A percentile compares a stretch with the other conserved stretches of the same genome.
phyloP scores from a whole-genome alignment of 2,113 vertebrate genomes.

The Cephalopholis sonnerati region DNA sequence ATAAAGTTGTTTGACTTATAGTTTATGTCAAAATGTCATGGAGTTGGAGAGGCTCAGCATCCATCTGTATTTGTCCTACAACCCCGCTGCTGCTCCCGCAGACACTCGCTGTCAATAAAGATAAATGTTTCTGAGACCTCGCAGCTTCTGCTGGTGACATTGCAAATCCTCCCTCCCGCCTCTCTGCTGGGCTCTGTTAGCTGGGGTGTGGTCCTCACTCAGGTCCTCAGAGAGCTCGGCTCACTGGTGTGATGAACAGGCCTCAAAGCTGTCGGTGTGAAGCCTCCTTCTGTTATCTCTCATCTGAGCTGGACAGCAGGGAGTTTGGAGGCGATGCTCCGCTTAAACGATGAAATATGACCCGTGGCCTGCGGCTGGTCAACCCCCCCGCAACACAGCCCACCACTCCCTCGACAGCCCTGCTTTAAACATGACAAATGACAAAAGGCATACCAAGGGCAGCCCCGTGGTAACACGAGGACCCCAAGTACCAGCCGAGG shows the following conservation, averaged over 20 bases:
- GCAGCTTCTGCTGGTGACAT: neutral
- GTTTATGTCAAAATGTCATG: neutral
- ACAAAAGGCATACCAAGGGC: slow-evolving; percentile 47
- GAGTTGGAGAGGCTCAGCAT: neutral
- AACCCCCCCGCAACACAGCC: neutral
- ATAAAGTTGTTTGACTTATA: neutral
- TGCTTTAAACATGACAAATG: slow-evolving; percentile 66
- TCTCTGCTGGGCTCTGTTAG: neutral
- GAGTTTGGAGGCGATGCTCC: slow-evolving; percentile 1
- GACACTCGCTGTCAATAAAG: slow-evolving; percentile 28
- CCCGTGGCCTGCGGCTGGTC: slow-evolving; percentile 18
- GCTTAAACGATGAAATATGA: slow-evolving; percentile 68
- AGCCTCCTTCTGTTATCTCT: slow-evolving; percentile 33
- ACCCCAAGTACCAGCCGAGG: slow-evolving; percentile 5
- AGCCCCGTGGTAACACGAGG: slow-evolving; percentile 28
- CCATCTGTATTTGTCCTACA: neutral
- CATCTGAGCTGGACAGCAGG: slow-evolving; percentile 34
- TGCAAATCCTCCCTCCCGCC: neutral
- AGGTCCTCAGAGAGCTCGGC: slow-evolving; percentile 14
- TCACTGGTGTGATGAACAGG: slow-evolving; percentile 37
- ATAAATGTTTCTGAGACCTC: slow-evolving; percentile 37
- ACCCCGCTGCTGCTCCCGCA: neutral
- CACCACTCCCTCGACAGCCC: slow-evolving; percentile 30
- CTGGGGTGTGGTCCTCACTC: slow-evolving; percentile 6
- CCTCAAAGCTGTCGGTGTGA: slow-evolving; percentile 21